These are phyloP conservation scores for Mythimna lalbum DNA, from an alignment of 2,888 invertebrate species.

Conservation along the genomic window DNA sequence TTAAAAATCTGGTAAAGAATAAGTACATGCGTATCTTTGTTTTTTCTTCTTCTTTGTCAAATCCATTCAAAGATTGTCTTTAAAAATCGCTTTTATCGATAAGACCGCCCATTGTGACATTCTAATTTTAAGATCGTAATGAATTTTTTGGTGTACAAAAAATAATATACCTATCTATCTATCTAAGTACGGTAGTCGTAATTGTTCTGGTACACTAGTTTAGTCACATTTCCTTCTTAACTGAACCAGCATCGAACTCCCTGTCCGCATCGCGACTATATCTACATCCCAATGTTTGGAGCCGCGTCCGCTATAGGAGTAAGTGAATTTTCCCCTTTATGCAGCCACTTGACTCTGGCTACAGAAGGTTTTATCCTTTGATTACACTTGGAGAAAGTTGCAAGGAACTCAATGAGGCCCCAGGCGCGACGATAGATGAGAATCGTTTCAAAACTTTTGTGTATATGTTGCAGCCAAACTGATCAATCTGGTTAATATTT, in stretches of 20 bases:
- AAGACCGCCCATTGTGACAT: no score
- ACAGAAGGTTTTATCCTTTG: constrained; percentile 84
- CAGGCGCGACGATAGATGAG: constrained; percentile 73
- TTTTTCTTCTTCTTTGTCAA: no score
- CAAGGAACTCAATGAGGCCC: constrained; percentile 74
- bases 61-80: no score
- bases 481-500: no score
- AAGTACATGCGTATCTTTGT: no score
- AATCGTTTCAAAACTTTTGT: constrained; percentile 77
- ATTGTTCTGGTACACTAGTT: neutral
- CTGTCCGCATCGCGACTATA: constrained; percentile 60
- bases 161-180: no score
- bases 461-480: constrained; percentile 43
- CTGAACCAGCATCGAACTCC: constrained; percentile 55
- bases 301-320: constrained; percentile 82
- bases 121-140: no score
- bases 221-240: neutral
- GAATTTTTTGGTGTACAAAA: no score
- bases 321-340: constrained; percentile 88
- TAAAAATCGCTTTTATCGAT: no score
- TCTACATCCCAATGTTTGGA: constrained; percentile 81
- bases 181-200: no score
- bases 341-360: constrained; percentile 82
- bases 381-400: constrained; percentile 80
- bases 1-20: no score